Evolutionary conservation across 1,140 invertebrate species (phyloP).

Genomic region (Nasonia giraulti): DNA sequence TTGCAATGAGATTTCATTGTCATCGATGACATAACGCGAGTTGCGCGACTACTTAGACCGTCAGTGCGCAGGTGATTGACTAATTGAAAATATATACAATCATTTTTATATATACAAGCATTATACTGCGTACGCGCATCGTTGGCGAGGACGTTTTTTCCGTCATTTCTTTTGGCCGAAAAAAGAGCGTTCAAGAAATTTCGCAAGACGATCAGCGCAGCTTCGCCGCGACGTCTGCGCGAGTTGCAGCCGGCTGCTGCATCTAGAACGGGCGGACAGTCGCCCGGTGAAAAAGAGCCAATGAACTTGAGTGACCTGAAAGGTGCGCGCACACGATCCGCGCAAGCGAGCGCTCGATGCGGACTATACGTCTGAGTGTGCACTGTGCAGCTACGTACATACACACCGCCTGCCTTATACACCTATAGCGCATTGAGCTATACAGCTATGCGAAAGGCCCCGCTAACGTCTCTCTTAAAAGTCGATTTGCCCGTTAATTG

Average conservation of each 20-base stretch:
- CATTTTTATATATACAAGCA: too few species aligned
- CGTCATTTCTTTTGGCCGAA: too few species aligned
- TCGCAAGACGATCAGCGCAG: not conserved
- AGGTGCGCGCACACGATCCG: slow-evolving; percentile 52
- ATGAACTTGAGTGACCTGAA: slow-evolving; percentile 70
- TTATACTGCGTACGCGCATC: too few species aligned
- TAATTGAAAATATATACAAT: too few species aligned
- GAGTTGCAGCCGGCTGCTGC: slow-evolving; percentile 8
- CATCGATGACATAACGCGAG: too few species aligned
- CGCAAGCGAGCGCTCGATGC: slow-evolving; percentile 38
- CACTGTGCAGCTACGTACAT: not conserved
- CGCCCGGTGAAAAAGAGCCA: slow-evolving; percentile 65
- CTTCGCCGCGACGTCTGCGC: not conserved
- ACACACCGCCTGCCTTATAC: slow-evolving; percentile 50
- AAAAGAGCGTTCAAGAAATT: not conserved
- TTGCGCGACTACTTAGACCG: too few species aligned
- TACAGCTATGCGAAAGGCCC: too few species aligned
- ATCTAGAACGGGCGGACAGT: slow-evolving; percentile 41
- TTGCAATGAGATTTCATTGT: too few species aligned
- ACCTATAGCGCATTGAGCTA: too few species aligned
- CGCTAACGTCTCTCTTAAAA: not conserved
- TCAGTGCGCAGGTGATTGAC: too few species aligned
- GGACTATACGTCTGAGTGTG: not conserved
- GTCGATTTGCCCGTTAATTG: slow-evolving; percentile 15
- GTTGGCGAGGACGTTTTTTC: too few species aligned